These are phyloP conservation scores for Asbolus verrucosus DNA, from an alignment of 1,140 invertebrate genomes.

Conservation along the genomic window DNA sequence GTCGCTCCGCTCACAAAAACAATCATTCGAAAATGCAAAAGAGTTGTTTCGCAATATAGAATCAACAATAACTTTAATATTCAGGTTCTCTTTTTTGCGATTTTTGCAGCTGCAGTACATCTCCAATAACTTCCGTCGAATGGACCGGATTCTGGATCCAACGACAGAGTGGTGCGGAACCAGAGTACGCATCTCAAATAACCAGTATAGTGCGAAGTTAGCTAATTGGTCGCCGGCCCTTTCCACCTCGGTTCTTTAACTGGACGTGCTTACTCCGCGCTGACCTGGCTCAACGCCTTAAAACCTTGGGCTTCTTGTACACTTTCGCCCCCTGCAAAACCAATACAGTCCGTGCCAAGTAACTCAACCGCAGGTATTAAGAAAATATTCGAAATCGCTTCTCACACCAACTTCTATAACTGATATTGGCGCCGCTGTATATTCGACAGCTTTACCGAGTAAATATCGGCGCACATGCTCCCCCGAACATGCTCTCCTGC, in stretches of 20 bases:
- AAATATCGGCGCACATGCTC: constrained; percentile 23
- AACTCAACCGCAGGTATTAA: constrained; percentile 42
- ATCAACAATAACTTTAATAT: too few species aligned
- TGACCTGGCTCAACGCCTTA: constrained; percentile 40
- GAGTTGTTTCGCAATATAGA: too few species aligned
- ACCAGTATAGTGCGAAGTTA: neutral
- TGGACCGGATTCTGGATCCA: too few species aligned
- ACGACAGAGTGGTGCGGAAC: too few species aligned
- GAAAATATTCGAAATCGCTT: constrained; percentile 40
- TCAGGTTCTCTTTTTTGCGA: too few species aligned
- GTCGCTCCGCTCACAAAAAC: too few species aligned
- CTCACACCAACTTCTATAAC: constrained; percentile 14
- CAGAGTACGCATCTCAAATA: too few species aligned
- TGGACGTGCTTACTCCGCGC: constrained; percentile 41
- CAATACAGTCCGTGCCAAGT: constrained; percentile 45
- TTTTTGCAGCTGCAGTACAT: too few species aligned
- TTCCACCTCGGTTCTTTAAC: constrained; percentile 23
- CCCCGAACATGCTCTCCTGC: constrained; percentile 3
- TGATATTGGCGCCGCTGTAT: constrained; percentile 17
- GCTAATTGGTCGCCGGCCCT: neutral
- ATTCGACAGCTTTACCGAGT: constrained; percentile 26
- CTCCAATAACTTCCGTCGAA: too few species aligned
- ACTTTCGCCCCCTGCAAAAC: constrained; percentile 30
- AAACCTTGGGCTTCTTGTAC: constrained; percentile 11
- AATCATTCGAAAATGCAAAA: too few species aligned